Evolutionary conservation across 2,113 vertebrate species (phyloP).

Genomic region (Lynx canadensis): DNA sequence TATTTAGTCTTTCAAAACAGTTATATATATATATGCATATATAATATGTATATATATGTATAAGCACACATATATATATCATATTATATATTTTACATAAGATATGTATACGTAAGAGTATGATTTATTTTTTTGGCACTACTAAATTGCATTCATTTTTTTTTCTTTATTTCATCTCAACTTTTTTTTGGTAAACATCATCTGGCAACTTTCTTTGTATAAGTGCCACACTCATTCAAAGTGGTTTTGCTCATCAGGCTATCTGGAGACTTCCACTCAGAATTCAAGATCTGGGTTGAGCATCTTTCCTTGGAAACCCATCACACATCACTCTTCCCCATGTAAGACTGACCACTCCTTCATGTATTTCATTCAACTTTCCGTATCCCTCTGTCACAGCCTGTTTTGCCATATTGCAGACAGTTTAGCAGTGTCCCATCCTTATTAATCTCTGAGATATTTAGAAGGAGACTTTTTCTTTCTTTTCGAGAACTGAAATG

Average conservation of each 20-base stretch:
- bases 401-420: neutral
- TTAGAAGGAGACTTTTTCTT: neutral
- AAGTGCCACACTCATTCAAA: neutral
- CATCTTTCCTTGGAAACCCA: neutral
- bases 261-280: neutral
- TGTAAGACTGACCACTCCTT: neutral
- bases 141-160: neutral
- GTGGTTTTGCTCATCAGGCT: neutral
- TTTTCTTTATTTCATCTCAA: neutral
- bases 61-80: too few relatives aligned
- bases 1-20: neutral
- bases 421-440: neutral
- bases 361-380: neutral
- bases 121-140: neutral
- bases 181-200: neutral
- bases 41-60: neutral
- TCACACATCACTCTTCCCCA: neutral
- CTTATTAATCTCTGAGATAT: neutral
- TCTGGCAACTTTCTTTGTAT: neutral
- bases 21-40: neutral
- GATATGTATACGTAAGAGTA: neutral
- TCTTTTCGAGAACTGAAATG: neutral
- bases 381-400: neutral
- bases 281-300: neutral
- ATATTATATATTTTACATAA: neutral